Base-by-base conservation (phyloP, 1,140 invertebrate species). In the Calliopsis andreniformis region DNA sequence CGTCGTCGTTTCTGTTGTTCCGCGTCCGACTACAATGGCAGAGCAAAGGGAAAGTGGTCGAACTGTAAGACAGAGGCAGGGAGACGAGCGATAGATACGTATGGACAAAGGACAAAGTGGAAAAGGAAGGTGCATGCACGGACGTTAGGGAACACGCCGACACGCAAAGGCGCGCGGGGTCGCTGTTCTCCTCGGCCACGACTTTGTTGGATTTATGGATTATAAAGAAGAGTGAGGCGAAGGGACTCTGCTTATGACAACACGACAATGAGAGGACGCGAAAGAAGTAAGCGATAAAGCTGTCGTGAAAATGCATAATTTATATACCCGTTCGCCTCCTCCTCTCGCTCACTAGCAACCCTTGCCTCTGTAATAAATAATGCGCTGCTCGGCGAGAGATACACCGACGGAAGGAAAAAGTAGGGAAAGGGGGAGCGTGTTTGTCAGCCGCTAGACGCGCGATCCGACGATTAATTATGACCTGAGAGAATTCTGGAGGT, bases 121-220 rank as follows among this genome's bases (percentile, higher is more conserved):
- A 43, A 30, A 51, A 47, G 64, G 42, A 75, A 55, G 66, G 78
- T 72, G 80, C 75, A 84, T 77, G 70, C 64, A 76, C 71, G 84
- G 73, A 86, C 82, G 84, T 83, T 82, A 69, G 69, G 63, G 68
- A 81, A 83, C 84, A 79, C 70, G 76, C 39, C 79, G 80, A 83
- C 35, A 16, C 43, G 25, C 32, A 28, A 10, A 5, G n/a, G 12
- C 12, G 25, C n/a, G 25, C 23, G 45, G 28, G 58, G 12, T 10
- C 58, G 51, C 59, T 25, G 53, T 56, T 61, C 66, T 78, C 30
- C 86, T 86, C 83, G 84, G 83, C 86, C 85, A 82, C 84, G 87
- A 89, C 88, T 89, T 89, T 89, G 89, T 87, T 86, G 89, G 87
- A 91, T 90, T 90, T 91, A 90, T 89, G 87, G 88, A 91, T 90